Evolutionary conservation across 30 jellyfish, hydroid and myxozoan species (phyloP).

Genomic region (Phacellophora camtschatica): DNA sequence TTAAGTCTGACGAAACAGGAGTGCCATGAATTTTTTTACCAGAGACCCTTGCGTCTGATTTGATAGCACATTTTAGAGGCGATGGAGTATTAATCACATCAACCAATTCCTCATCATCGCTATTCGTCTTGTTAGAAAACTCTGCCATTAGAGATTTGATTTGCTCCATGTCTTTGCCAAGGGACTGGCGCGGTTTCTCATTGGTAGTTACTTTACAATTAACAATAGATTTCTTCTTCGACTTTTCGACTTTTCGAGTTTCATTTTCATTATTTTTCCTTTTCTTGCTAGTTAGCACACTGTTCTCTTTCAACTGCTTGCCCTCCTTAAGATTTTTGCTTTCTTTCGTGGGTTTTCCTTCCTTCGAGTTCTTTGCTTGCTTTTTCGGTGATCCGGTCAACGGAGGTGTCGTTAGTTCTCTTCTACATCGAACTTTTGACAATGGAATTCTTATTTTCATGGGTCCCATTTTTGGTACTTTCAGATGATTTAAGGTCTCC

Average conservation of each 20-base stretch:
- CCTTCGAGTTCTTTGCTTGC: not conserved
- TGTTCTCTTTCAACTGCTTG: not conserved
- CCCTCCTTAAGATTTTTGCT: too few species aligned
- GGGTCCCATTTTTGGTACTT: slow-evolving; percentile 3
- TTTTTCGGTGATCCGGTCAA: not conserved
- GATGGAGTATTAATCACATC: slow-evolving; percentile 62
- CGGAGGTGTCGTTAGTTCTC: not conserved
- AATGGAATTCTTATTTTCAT: slow-evolving; percentile 26
- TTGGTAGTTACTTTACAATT: not conserved
- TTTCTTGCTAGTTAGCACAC: too few species aligned
- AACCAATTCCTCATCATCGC: slow-evolving; percentile 45
- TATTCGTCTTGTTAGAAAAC: slow-evolving; percentile 2
- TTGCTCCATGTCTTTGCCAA: slow-evolving; percentile 56
- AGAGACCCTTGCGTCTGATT: slow-evolving; percentile 26
- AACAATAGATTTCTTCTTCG: not conserved
- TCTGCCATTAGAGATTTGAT: slow-evolving; percentile 56
- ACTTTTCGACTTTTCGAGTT: too few species aligned
- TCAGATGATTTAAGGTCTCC: not conserved
- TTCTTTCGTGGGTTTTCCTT: not conserved
- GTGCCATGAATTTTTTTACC: slow-evolving; percentile 40
- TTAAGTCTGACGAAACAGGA: slow-evolving; percentile 18
- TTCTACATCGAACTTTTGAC: not conserved
- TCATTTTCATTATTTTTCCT: too few species aligned
- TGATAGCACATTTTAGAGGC: not conserved
- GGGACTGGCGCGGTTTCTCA: slow-evolving; percentile 43